Evolutionary conservation across 2,888 invertebrate species (phyloP).

Genomic region (Acleris holmiana): DNA sequence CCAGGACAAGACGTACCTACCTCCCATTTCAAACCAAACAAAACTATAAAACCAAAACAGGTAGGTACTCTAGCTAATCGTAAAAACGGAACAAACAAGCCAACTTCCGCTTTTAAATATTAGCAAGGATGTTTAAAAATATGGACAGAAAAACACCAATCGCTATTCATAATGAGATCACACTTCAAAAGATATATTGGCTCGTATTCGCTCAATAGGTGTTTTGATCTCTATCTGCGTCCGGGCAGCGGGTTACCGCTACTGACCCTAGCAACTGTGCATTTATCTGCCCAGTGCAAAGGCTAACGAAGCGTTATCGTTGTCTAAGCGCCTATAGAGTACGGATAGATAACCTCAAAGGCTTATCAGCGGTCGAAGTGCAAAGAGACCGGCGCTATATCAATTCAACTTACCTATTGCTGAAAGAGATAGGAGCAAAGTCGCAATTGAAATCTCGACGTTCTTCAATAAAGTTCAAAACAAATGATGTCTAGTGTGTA

Average conservation of each 20-base stretch:
- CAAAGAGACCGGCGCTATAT: background rate
- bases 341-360: slow-evolving; percentile 6
- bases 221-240: slow-evolving; percentile 1
- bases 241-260: slow-evolving; percentile 5
- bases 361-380: slow-evolving; percentile 21
- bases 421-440: background rate
- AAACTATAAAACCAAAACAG: too few species aligned
- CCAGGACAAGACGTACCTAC: too few species aligned
- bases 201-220: background rate
- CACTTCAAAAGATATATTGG: background rate
- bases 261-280: slow-evolving; percentile 13
- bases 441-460: background rate
- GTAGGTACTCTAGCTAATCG: background rate
- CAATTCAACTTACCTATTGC: background rate
- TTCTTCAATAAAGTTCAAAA: background rate
- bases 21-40: too few species aligned
- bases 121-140: background rate
- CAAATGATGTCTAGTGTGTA: too few species aligned
- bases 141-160: background rate
- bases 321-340: slow-evolving; percentile 30
- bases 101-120: background rate
- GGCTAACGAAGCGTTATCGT: slow-evolving; percentile 33
- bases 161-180: slow-evolving; percentile 1
- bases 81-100: background rate
- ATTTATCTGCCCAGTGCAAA: slow-evolving; percentile 20